Evolutionary conservation across 2,888 invertebrate species (phyloP).

Genomic region (Ptychoptera albimana): DNA sequence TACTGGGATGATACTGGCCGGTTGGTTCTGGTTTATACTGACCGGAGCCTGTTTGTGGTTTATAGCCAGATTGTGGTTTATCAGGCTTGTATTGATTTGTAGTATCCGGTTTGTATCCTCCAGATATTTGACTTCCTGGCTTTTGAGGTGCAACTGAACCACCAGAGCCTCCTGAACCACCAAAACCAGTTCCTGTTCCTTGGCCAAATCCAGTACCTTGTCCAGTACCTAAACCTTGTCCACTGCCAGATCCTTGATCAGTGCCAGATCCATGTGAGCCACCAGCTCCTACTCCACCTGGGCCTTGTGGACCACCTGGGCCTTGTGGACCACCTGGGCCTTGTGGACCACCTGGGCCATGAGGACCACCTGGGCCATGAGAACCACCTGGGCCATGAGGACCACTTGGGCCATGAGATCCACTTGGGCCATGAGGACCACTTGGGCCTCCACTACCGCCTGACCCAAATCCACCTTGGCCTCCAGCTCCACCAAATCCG

Average conservation of each 20-base stretch:
- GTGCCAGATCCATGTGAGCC: not conserved
- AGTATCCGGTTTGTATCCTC: not conserved
- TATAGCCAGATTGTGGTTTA: not conserved
- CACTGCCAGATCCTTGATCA: not conserved
- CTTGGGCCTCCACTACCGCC: constrained; percentile 2
- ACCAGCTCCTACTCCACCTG: constrained; percentile 14
- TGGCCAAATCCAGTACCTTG: not conserved
- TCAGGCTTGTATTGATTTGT: too few relatives aligned
- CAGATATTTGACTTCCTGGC: not conserved
- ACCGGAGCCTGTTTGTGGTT: constrained; percentile 7
- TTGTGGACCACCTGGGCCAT: constrained; percentile 10
- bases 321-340: constrained; percentile 6
- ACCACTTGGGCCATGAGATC: constrained; percentile 18
- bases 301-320: constrained; percentile 3
- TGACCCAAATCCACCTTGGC: constrained; percentile 19
- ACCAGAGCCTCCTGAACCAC: not conserved
- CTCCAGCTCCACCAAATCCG: constrained; percentile 2
- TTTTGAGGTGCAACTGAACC: not conserved
- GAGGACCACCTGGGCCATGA: not conserved
- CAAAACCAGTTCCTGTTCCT: not conserved
- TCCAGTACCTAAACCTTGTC: not conserved
- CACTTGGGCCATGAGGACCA: constrained; percentile 18
- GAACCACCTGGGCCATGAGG: constrained; percentile 1
- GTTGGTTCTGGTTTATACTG: constrained; percentile 2
- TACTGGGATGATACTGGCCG: constrained; percentile 7